Conservation (phyloP, 2,113 vertebrate species). For the Scomber scombrus region DNA sequence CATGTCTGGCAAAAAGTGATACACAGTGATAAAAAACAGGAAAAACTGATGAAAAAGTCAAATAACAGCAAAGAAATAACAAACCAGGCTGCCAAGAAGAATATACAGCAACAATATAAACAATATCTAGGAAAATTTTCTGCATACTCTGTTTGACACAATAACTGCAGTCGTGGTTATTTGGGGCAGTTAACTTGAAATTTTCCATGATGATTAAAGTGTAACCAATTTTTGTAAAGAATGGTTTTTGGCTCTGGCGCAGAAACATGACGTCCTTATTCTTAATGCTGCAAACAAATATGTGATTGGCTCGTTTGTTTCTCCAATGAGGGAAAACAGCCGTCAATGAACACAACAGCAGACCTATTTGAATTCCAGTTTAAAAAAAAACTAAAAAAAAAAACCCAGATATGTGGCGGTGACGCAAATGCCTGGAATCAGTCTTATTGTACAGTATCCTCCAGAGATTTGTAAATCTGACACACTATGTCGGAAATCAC, state of each 20-base stretch:
- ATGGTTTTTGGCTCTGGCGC: neutral
- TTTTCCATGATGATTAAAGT: no score
- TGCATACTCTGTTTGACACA: no score
- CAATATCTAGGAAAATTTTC: neutral
- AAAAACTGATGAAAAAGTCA: no score
- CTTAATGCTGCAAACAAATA: neutral
- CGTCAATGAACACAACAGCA: constrained; percentile 9
- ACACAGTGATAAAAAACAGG: no score
- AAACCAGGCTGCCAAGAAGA: no score
- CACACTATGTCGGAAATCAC: constrained; percentile 24
- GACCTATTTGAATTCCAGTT: neutral
- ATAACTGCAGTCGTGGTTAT: no score
- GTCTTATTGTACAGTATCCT: neutral
- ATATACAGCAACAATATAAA: no score
- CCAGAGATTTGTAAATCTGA: constrained; percentile 29
- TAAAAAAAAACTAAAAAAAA: neutral
- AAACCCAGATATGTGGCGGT: constrained; percentile 13
- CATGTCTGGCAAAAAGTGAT: no score
- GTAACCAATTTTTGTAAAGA: no score
- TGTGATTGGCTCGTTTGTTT: constrained; percentile 7
- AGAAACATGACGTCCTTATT: no score
- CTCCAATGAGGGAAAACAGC: neutral
- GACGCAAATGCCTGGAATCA: constrained; percentile 24
- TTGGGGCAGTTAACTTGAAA: neutral
- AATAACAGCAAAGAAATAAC: no score